Conservation (phyloP, 2,888 invertebrate species). For the Megaustenia siamemsis region DNA sequence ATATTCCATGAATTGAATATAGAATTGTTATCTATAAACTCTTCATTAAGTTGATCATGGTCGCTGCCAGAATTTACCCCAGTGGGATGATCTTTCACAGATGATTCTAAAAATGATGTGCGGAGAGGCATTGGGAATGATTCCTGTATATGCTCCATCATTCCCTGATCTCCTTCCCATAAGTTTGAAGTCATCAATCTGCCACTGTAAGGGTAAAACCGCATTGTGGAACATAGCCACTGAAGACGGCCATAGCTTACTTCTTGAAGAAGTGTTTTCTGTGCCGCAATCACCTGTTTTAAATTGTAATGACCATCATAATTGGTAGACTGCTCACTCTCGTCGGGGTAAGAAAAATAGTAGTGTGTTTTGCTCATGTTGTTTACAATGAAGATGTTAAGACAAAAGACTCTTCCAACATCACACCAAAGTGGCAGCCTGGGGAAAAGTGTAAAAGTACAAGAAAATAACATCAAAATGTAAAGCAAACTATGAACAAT, state of each 20-base stretch:
- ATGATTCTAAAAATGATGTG: too few relatives aligned
- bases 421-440: background rate
- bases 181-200: background rate
- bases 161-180: slow-evolving; percentile 24
- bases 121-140: slow-evolving; percentile 13
- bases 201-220: background rate
- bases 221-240: background rate
- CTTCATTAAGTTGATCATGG: too few relatives aligned
- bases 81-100: too few relatives aligned
- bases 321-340: background rate
- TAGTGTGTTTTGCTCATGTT: background rate
- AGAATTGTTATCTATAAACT: too few relatives aligned
- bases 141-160: slow-evolving; percentile 9
- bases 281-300: background rate
- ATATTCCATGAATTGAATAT: background rate
- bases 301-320: background rate
- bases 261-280: background rate
- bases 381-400: background rate
- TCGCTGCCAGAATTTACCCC: too few relatives aligned
- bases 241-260: background rate
- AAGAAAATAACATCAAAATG: background rate
- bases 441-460: background rate
- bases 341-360: background rate
- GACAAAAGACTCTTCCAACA: background rate
- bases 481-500: too few relatives aligned